Evolutionary conservation across 2,888 invertebrate genomes (phyloP), one percentile per base, ranked within the genome.

Genomic region (Chloroclystis v-ata): DNA sequence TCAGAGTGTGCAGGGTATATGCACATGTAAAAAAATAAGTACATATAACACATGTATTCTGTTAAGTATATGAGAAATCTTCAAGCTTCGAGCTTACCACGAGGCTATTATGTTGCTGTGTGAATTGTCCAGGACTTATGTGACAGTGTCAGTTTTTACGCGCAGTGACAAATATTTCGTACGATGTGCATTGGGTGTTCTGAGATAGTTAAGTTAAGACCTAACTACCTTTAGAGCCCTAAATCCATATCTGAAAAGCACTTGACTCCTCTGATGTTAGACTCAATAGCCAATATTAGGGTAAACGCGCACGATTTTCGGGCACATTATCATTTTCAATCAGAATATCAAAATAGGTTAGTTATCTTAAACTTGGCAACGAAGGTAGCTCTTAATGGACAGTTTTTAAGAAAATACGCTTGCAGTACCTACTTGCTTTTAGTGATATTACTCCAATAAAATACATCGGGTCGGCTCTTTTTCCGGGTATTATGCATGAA

Each of bases 281-380:
- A 56, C 54, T 53, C 56, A 56, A 59, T 59, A 54, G 56, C 51
- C 51, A 48, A 54, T 56, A 53, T 54, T 52, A 43, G 52, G 52
- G 53, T 44, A 47, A 52, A 42, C 48, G 46, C 40, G 44, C 35
- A 54, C 56, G 56, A 49, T 58, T 58, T 54, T 58, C 50, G 56
- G 52, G 26, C 41, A 47, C 57, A 57, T 57, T 57, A 55, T 55
- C 55, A 52, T 50, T 47, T 50, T 46, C 46, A 50, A 50, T 50
- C 50, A 50, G 46, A 37, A 43, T 35, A 50, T 50, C 46, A 13
- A 37, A 50, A 50, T 50, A 11, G 35, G 43, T 43, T 50, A 49
- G 49, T 45, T 49, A 49, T 45, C 37, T 49, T 24, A 11, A 29
- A 50, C 39, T 47, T 47, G 51, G 37, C 47, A 47, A 45, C 44